phyloP scores from a whole-genome alignment of 2,797 vertebrate genomes.

The Spheniscus humboldti region DNA sequence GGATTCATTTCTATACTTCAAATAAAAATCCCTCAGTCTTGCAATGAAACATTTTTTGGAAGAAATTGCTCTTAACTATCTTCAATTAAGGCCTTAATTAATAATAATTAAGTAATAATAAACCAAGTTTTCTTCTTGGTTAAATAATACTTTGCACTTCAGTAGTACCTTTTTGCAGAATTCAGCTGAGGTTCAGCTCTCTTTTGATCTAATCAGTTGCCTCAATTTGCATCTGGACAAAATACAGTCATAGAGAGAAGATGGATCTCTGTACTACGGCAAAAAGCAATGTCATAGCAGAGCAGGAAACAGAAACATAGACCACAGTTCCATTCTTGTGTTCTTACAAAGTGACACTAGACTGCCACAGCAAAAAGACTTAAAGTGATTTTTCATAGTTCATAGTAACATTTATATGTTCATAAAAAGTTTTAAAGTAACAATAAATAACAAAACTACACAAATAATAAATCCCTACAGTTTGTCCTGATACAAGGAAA shows the following conservation, averaged over 20 bases:
- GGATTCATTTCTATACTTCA: not conserved
- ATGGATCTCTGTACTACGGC: not conserved
- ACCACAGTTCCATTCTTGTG: not conserved
- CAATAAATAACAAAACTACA: not conserved
- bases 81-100: not conserved
- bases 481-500: not conserved
- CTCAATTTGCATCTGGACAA: not conserved
- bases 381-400: not conserved
- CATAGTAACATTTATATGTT: not conserved
- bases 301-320: not conserved
- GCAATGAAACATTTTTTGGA: not conserved
- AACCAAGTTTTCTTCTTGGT: not conserved
- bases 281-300: not conserved
- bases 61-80: not conserved
- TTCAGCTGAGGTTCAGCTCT: not conserved
- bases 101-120: too few species aligned
- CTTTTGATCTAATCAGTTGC: not conserved
- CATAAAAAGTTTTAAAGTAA: not conserved
- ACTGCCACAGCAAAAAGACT: not conserved
- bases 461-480: not conserved
- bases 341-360: not conserved
- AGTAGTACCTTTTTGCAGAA: not conserved
- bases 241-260: not conserved
- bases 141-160: not conserved
- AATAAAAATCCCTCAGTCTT: not conserved